Evolutionary conservation across 2,797 vertebrate genomes (phyloP).

Genomic region (Siniperca obscura): DNA sequence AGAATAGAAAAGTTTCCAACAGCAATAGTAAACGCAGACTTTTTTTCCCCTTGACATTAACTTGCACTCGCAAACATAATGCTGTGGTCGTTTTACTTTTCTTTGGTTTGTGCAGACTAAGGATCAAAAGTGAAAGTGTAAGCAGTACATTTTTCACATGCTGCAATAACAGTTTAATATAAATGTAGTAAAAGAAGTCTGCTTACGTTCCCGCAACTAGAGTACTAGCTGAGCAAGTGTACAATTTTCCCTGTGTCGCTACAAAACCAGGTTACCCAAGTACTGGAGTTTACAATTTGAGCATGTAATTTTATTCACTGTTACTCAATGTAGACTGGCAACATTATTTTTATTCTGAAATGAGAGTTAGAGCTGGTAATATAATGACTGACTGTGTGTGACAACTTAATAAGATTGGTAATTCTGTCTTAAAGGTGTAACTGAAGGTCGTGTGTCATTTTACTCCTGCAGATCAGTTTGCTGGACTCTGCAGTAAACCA

Average conservation of each 20-base stretch:
- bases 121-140: background rate
- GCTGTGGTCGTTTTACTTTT: no score
- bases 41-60: background rate
- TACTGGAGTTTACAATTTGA: background rate
- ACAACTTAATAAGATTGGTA: background rate
- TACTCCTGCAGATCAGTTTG: slow-evolving; percentile 86
- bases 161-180: background rate
- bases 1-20: background rate
- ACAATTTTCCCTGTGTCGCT: background rate
- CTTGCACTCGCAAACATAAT: background rate
- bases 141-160: background rate
- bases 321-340: background rate
- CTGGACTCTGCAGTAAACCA: slow-evolving; percentile 93
- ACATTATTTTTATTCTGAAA: background rate
- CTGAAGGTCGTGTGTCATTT: slow-evolving; percentile 25
- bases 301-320: background rate
- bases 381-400: background rate
- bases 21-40: background rate
- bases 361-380: background rate
- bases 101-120: background rate
- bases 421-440: slow-evolving; percentile 1
- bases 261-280: background rate
- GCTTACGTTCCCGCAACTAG: background rate
- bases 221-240: background rate
- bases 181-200: background rate